Base-by-base conservation (phyloP, 1,140 invertebrate species). In the Melitaea cinxia region DNA sequence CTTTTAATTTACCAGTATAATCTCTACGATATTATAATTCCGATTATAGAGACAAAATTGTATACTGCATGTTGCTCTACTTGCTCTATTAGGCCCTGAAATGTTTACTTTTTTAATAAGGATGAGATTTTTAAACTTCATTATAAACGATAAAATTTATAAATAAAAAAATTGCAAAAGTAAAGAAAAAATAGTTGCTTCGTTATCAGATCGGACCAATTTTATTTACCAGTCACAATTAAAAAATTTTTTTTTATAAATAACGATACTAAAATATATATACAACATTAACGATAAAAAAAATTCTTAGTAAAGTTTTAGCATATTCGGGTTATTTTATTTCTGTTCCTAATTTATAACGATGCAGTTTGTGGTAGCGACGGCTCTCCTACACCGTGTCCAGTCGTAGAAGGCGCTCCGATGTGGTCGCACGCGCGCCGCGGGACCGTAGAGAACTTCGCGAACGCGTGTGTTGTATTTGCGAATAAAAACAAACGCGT, bases 401-500 rank as follows among this genome's bases (percentile, higher is more conserved):
- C 83, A 89, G 87, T 88, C 68, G 70, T 77, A 72, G 73, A 82
- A 80, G 72, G 83, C 80, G 84, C 80, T 75, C 77, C 81, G 80
- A 84, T 83, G 84, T 66, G 80, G 79, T 75, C 70, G 82, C 78
- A 87, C 83, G 86, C 56, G 77, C 69, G 62, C 68, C 67, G 65
- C 54, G 75, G 69, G 67, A 50, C 67, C 60, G 65, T 55, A 65
- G 60, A 59, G 5, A 61, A 35, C 76, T 72, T 71, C 75, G 77
- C 77, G 76, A 66, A 76, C 84, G 84, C 79, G 85, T 81, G 82
- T 85, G 80, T 70, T 54, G 39, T 73, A 56, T 73, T 71, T 53
- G 17, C 56, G 17, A 58, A 5, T 28, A 64, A 68, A 71, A 77
- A 77, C 53, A 67, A 75, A 79, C 62, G 61, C 66, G 70, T 75